These are phyloP conservation scores for Thalassarche chlororhynchos DNA, from an alignment of 2,113 vertebrate species.

Conservation along the genomic window DNA sequence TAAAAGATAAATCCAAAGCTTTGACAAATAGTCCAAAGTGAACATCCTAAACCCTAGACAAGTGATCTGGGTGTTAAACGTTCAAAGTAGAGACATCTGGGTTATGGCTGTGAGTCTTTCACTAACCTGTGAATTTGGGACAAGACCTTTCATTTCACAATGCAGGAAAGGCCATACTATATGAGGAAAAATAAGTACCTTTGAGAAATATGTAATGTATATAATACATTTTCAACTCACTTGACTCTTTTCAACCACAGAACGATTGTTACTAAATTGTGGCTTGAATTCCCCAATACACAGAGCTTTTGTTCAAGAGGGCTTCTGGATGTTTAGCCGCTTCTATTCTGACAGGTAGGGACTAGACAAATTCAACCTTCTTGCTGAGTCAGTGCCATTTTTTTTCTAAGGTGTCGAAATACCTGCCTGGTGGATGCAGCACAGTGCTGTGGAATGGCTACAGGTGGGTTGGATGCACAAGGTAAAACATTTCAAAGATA, in stretches of 20 bases:
- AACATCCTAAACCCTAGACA: background rate
- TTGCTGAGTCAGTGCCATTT: background rate
- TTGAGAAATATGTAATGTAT: background rate
- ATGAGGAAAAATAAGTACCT: background rate
- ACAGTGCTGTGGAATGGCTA: fast-evolving
- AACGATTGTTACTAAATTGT: background rate
- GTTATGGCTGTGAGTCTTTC: background rate
- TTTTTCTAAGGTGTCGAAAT: background rate
- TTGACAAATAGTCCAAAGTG: background rate
- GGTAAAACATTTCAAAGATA: background rate
- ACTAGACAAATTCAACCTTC: background rate
- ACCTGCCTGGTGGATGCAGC: background rate
- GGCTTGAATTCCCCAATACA: background rate
- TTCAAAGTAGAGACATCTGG: background rate
- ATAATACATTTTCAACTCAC: background rate
- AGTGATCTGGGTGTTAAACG: background rate
- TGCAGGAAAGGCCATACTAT: background rate
- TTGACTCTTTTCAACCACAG: background rate
- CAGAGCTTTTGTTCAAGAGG: background rate
- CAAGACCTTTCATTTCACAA: background rate
- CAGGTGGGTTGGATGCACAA: background rate
- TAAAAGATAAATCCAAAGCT: background rate
- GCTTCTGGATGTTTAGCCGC: background rate
- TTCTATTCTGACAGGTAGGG: background rate
- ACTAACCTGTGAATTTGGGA: background rate